Conservation (phyloP, 2,797 vertebrate species). For the Enteromius thamalakanensis region DNA sequence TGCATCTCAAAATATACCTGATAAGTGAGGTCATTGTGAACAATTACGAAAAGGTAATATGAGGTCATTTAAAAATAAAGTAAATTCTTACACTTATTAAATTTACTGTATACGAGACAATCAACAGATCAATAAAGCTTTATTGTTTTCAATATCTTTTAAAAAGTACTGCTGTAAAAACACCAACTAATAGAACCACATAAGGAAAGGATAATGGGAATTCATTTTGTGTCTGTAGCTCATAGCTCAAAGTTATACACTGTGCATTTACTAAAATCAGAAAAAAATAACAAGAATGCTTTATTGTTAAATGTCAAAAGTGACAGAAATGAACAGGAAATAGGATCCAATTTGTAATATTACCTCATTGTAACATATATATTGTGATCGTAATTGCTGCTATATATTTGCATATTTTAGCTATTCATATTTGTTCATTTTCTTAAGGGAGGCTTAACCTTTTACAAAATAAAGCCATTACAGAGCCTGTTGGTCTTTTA, state of each 20-base stretch:
- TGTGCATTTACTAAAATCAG: not conserved
- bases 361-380: too few species aligned
- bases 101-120: not conserved
- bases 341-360: not conserved
- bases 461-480: not conserved
- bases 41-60: not conserved
- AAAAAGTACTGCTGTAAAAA: not conserved
- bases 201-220: not conserved
- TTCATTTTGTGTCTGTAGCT: not conserved
- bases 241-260: not conserved
- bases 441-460: not conserved
- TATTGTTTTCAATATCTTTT: not conserved
- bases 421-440: not conserved
- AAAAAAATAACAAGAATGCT: not conserved
- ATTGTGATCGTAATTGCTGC: not conserved
- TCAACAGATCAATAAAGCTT: not conserved
- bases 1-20: not conserved
- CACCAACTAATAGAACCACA: not conserved
- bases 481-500: not conserved
- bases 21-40: not conserved
- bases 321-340: not conserved
- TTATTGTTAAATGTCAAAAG: not conserved
- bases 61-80: not conserved
- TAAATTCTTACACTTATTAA: not conserved
- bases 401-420: not conserved